Evolutionary conservation across 2,888 invertebrate genomes (phyloP).

Genomic region (Clunio marinus): DNA sequence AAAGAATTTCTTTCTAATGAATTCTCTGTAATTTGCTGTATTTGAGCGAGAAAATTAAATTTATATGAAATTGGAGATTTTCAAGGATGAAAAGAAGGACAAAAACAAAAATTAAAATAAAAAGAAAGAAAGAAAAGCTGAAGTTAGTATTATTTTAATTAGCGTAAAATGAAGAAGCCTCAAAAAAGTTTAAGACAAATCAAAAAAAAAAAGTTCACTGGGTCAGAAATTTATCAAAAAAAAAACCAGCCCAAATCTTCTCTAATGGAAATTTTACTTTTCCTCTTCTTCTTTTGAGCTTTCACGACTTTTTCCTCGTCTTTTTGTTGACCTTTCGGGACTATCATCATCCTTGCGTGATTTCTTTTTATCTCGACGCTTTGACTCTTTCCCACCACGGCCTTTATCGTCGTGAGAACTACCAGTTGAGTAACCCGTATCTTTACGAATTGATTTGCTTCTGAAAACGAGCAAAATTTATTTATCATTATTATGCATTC

Average conservation of each 20-base stretch:
- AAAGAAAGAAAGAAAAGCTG: too few species aligned
- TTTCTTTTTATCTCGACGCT: constrained; percentile 46
- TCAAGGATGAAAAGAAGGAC: too few species aligned
- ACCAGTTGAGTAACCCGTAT: constrained; percentile 66
- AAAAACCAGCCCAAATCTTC: constrained; percentile 23
- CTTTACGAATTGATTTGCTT: constrained; percentile 52
- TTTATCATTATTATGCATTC: neutral
- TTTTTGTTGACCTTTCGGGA: constrained; percentile 40
- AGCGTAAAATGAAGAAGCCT: too few species aligned
- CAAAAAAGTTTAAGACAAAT: too few species aligned
- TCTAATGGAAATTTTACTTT: constrained; percentile 36
- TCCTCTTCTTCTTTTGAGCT: constrained; percentile 43
- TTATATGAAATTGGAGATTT: too few species aligned
- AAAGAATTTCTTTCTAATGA: too few species aligned
- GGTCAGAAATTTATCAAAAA: neutral
- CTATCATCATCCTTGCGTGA: constrained; percentile 39
- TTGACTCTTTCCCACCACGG: constrained; percentile 45
- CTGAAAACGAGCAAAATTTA: neutral
- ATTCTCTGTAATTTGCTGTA: too few species aligned
- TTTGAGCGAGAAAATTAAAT: too few species aligned
- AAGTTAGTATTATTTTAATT: too few species aligned
- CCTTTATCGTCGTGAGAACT: constrained; percentile 55
- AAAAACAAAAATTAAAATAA: too few species aligned
- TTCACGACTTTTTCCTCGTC: constrained; percentile 41
- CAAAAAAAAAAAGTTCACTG: too few species aligned